These are phyloP conservation scores for Penaeus chinensis DNA, from an alignment of 1,140 invertebrate genomes.

Conservation along the genomic window DNA sequence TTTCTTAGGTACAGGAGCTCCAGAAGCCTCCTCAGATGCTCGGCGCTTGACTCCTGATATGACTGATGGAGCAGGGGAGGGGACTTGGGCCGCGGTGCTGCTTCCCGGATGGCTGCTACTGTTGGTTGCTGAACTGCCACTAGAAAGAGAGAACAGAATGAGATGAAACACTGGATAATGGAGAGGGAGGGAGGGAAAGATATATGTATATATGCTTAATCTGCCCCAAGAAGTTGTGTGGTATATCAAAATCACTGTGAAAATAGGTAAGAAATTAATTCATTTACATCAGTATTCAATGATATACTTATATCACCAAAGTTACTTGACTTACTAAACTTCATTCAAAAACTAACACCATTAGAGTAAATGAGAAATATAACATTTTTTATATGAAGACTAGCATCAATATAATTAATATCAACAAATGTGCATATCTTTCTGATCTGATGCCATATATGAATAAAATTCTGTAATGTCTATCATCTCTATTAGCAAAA, in stretches of 20 bases:
- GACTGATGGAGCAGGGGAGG: conserved; percentile 61
- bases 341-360: too few relatives aligned
- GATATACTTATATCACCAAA: not conserved
- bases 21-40: conserved; percentile 76
- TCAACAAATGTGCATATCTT: too few relatives aligned
- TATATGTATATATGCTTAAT: not conserved
- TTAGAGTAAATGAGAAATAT: too few relatives aligned
- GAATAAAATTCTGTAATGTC: too few relatives aligned
- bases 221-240: not conserved
- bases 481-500: too few relatives aligned
- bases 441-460: too few relatives aligned
- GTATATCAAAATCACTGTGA: not conserved
- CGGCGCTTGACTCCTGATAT: conserved; percentile 76
- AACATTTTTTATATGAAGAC: too few relatives aligned
- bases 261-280: not conserved
- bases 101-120: conserved; percentile 4
- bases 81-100: conserved; percentile 14
- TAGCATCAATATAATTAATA: too few relatives aligned
- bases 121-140: conserved; percentile 23
- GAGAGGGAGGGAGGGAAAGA: not conserved
- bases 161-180: not conserved
- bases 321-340: too few relatives aligned
- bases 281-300: not conserved
- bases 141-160: conserved; percentile 1
- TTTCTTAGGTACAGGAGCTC: conserved; percentile 80